Evolutionary conservation across 92 coral and sea anemone species (phyloP), one percentile per base, ranked within the genome.

Genomic region (Epizoanthus illoricatus): DNA sequence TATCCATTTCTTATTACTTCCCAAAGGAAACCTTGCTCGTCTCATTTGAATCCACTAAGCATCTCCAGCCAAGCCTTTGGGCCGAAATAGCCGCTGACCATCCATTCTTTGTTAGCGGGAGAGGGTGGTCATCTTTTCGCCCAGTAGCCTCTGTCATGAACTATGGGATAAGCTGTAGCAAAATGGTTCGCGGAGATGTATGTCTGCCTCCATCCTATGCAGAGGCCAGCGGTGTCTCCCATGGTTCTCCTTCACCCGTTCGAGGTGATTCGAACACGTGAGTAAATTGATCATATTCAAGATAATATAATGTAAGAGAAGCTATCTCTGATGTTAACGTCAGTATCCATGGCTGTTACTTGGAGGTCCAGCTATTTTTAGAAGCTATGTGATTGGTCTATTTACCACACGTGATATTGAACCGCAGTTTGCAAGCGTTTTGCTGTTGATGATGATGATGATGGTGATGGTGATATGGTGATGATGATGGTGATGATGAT

Each of bases 31-130:
- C 88, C 23, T 88, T 73, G 39, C 45, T 90, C 20, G 90, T 80
- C 39, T 76, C 91, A 19, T 90, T 90, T 66, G 81, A 89, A 23
- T 88, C 94, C 1, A 88, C 89, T 3, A 85, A 82, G 42, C 82
- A 84, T 17, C 81, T 88, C 74, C 86, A 88, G 65, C 85, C 89
- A 19, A 88, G 91, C 66, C 78, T 90, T 21, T 87, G 87, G 73
- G 94, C 91, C 0, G 94, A 90, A 57, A 89, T 90, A 60, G 59
- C 89, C 59, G 85, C 91, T 49, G 90, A 88, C 82, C 91, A 88
- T 43, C 94, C 94, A 9, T 84, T 91, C 91, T 84, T 87, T 67
- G 91, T 87, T 76, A 85, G 85, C 62, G 65, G 64, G 58, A 60
- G 79, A 76, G 81, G 89, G 21, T 92, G 95, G 95, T 83, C 89